These are phyloP conservation scores for Zaprionus ornatus DNA, from an alignment of 1,140 invertebrate species.

Conservation along the genomic window DNA sequence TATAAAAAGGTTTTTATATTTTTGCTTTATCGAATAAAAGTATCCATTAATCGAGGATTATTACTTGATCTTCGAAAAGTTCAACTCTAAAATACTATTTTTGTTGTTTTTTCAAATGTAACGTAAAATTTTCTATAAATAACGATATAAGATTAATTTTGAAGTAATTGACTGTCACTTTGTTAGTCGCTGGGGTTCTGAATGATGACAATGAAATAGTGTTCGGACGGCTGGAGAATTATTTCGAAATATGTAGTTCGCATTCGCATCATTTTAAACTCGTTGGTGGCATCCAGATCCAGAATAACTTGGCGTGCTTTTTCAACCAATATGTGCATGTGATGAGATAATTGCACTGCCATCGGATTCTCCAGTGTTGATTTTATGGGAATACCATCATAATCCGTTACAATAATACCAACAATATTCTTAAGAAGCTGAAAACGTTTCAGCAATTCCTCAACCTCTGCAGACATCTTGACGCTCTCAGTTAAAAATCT, in stretches of 20 bases:
- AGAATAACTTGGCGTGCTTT: slow-evolving; percentile 89
- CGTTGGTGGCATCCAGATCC: slow-evolving; percentile 92
- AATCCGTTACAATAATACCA: slow-evolving; percentile 89
- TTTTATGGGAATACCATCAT: slow-evolving; percentile 92
- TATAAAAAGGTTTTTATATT: no score
- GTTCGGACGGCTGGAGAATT: slow-evolving; percentile 93
- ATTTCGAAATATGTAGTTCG: slow-evolving; percentile 96
- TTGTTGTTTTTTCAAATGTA: no score
- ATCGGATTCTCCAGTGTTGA: slow-evolving; percentile 90
- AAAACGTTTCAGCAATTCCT: slow-evolving; percentile 91
- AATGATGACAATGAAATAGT: slow-evolving; percentile 89
- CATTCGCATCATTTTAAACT: slow-evolving; percentile 92
- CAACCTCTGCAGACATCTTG: slow-evolving; percentile 88
- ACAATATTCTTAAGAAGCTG: slow-evolving; percentile 88
- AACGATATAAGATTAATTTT: no score
- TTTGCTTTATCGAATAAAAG: no score
- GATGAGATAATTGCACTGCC: slow-evolving; percentile 89
- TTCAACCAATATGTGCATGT: slow-evolving; percentile 88
- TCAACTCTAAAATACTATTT: no score
- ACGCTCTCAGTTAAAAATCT: no score
- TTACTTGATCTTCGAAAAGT: no score
- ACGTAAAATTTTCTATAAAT: no score
- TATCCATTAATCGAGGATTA: no score
- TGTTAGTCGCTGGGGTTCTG: slow-evolving; percentile 88
- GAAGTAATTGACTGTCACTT: no score